Percentiles rank a stretch among this genome's conserved stretches.
phyloP scores from a whole-genome alignment of 2,797 vertebrate genomes.

The Morelia viridis region DNA sequence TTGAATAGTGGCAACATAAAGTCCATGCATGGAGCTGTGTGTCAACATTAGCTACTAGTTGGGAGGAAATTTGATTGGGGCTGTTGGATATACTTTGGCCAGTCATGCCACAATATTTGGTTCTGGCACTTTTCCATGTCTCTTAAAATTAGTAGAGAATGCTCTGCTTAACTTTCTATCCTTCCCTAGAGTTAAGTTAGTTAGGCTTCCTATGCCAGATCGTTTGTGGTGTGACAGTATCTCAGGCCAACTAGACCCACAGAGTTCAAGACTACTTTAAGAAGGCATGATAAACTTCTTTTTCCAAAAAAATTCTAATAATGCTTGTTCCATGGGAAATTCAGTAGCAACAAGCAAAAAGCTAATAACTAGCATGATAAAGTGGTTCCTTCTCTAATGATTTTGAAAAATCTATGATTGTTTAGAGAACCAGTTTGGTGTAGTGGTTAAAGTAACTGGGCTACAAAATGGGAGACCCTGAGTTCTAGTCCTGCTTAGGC shows the following conservation, averaged over 20 bases:
- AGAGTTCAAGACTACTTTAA: background rate
- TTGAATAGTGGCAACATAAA: too few relatives aligned
- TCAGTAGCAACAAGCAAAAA: background rate
- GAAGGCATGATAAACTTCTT: background rate
- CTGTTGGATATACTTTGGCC: too few relatives aligned
- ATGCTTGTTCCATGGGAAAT: background rate
- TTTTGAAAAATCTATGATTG: background rate
- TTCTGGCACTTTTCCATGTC: background rate
- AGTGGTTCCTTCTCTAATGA: background rate
- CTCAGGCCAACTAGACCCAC: background rate
- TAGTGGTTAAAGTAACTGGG: too few relatives aligned
- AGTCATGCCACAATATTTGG: too few relatives aligned
- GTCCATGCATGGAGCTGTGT: too few relatives aligned
- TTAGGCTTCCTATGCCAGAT: background rate
- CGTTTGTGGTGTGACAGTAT: background rate
- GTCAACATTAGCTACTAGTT: background rate
- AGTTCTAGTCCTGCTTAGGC: too few relatives aligned
- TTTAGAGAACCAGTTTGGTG: background rate
- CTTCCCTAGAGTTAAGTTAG: background rate
- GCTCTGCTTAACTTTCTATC: background rate
- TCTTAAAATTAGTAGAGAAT: background rate
- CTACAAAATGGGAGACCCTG: too few relatives aligned
- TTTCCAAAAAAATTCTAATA: background rate
- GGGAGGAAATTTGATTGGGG: too few relatives aligned
- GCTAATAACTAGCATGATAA: background rate